These are phyloP conservation scores for Calonectris borealis DNA, from an alignment of 2,113 vertebrate species.

Conservation along the genomic window DNA sequence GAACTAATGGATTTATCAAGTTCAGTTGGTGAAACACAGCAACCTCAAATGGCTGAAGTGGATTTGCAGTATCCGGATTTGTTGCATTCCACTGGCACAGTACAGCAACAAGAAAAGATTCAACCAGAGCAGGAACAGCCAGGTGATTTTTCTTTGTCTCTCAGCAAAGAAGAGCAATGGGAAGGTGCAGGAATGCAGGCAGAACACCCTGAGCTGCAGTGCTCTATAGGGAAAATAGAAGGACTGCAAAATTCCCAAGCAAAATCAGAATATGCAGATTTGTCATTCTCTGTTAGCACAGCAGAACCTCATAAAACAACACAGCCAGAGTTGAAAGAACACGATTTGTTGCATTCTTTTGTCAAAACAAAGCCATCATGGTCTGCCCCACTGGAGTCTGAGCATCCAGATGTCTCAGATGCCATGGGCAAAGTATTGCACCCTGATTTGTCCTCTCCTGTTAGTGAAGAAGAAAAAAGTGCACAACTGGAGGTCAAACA, in stretches of 20 bases:
- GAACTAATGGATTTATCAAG: constrained; percentile 20
- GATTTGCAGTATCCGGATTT: not conserved
- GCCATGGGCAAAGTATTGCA: not conserved
- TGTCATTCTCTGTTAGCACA: not conserved
- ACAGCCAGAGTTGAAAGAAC: not conserved
- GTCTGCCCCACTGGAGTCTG: not conserved
- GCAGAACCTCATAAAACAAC: not conserved
- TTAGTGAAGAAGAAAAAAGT: not conserved
- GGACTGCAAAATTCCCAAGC: not conserved
- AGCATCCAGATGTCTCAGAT: not conserved
- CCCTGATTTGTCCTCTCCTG: not conserved
- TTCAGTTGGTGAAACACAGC: not conserved
- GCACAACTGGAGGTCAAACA: not conserved
- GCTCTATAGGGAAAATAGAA: not conserved
- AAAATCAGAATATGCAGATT: not conserved
- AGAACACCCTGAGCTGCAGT: not conserved
- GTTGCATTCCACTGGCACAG: not conserved
- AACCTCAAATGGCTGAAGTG: not conserved
- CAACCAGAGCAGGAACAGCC: not conserved
- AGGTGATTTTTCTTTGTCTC: not conserved
- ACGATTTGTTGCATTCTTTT: not conserved
- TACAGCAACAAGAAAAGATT: not conserved
- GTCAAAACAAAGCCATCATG: not conserved
- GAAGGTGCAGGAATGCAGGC: not conserved
- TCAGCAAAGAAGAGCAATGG: not conserved